phyloP scores from a whole-genome alignment of 2,113 vertebrate genomes.

The Cheirogaleus medius region DNA sequence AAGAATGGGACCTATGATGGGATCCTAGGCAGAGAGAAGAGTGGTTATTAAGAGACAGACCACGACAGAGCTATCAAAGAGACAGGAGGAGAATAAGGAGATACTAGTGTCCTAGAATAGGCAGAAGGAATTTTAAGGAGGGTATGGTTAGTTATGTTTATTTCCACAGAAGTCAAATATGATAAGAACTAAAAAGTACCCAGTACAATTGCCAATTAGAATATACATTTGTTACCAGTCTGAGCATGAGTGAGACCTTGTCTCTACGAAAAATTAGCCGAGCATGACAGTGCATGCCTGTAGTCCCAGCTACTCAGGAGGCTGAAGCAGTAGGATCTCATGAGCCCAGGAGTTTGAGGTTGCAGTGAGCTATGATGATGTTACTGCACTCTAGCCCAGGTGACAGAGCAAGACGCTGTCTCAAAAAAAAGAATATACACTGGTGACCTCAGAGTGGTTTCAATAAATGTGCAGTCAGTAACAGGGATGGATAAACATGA shows the following conservation, averaged over 20 bases:
- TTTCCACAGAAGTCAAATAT: neutral
- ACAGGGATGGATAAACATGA: neutral
- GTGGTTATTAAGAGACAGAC: neutral
- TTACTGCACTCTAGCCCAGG: no score
- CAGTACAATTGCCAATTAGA: neutral
- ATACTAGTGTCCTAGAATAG: neutral
- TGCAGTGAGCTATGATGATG: no score
- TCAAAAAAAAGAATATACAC: neutral
- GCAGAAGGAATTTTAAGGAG: neutral
- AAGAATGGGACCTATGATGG: neutral
- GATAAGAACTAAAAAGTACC: neutral
- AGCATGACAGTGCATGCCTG: no score
- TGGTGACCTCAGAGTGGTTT: neutral
- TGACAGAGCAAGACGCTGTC: no score
- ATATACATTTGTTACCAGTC: neutral
- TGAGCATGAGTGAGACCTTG: no score
- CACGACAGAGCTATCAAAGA: neutral
- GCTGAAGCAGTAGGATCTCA: no score
- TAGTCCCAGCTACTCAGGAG: no score
- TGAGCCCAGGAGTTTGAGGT: no score
- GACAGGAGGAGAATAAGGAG: neutral
- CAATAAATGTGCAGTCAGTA: neutral
- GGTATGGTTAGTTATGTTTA: neutral
- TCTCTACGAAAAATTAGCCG: no score
- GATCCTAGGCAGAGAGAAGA: neutral